These are phyloP conservation scores for Hystrix brachyura DNA, from an alignment of 2,113 vertebrate species.

Conservation along the genomic window DNA sequence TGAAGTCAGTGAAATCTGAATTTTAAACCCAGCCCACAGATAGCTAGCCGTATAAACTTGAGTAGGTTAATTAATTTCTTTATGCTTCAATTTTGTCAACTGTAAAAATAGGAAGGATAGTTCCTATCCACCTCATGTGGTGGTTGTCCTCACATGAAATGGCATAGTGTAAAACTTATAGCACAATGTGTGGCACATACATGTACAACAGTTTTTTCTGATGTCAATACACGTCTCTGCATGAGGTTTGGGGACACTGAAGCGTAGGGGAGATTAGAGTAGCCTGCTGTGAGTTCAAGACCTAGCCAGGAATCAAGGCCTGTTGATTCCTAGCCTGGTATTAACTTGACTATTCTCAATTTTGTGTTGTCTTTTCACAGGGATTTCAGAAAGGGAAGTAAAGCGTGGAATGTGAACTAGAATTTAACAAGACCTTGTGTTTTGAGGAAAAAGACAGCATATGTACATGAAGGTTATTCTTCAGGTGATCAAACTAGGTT, in stretches of 20 bases:
- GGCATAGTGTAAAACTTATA: background rate
- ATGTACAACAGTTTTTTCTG: background rate
- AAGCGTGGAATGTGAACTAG: slow-evolving; percentile 56
- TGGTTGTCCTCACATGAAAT: slow-evolving; percentile 26
- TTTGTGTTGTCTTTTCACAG: slow-evolving; percentile 41
- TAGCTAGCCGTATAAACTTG: slow-evolving; percentile 20
- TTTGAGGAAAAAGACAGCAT: slow-evolving; percentile 21
- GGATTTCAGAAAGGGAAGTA: slow-evolving; percentile 22
- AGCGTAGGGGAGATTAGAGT: background rate
- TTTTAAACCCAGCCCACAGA: slow-evolving; percentile 59
- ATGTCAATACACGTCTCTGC: background rate
- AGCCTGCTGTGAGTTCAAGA: background rate
- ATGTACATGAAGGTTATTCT: slow-evolving; percentile 10
- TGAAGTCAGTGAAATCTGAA: slow-evolving; percentile 20
- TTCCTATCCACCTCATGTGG: background rate
- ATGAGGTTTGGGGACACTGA: background rate
- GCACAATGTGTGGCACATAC: background rate
- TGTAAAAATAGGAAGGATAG: background rate
- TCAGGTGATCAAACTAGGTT: background rate
- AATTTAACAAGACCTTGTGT: slow-evolving; percentile 12
- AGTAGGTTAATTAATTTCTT: background rate
- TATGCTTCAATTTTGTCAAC: background rate
- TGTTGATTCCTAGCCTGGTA: slow-evolving; percentile 14
- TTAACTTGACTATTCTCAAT: background rate
- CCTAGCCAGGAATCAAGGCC: background rate